Conservation (phyloP, 1,140 invertebrate species). For the Drosophila navojoa region DNA sequence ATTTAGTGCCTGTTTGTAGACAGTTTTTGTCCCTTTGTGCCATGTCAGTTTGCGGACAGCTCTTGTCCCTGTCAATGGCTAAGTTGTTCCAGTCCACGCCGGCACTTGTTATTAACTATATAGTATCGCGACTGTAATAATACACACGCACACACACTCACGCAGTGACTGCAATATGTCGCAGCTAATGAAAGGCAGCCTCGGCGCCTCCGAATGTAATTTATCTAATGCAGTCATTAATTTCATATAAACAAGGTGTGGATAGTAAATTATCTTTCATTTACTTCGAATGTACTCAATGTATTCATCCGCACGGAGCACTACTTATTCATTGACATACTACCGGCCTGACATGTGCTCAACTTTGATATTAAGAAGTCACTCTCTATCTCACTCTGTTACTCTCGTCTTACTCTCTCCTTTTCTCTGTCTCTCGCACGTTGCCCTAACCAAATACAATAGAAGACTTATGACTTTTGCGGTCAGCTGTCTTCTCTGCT, state of each 20-base stretch:
- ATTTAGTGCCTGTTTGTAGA: conserved; percentile 25
- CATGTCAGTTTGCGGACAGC: conserved; percentile 25
- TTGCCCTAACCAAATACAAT: not conserved
- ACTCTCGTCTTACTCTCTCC: not conserved
- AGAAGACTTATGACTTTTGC: not conserved
- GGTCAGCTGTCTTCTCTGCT: not conserved
- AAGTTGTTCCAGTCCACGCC: conserved; percentile 11
- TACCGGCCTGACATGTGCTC: too few species aligned
- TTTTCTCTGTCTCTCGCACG: not conserved
- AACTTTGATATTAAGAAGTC: too few species aligned
- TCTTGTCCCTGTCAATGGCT: conserved; percentile 1
- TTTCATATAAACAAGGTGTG: conserved; percentile 79
- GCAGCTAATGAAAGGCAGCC: conserved; percentile 16
- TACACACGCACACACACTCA: conserved; percentile 13
- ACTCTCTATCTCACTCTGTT: too few species aligned
- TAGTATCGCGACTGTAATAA: conserved; percentile 46
- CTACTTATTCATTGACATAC: conserved; percentile 6
- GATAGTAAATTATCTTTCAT: conserved; percentile 51
- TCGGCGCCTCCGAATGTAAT: conserved; percentile 50
- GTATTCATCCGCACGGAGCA: not conserved
- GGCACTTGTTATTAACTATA: conserved; percentile 45
- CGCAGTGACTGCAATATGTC: not conserved
- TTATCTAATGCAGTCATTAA: conserved; percentile 80
- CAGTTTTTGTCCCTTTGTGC: not conserved
- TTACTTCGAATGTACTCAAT: not conserved